A percentile compares a stretch with the other conserved stretches of the same genome.
Conservation (phyloP, 2,888 invertebrate species). For the Apotomis capreana region DNA sequence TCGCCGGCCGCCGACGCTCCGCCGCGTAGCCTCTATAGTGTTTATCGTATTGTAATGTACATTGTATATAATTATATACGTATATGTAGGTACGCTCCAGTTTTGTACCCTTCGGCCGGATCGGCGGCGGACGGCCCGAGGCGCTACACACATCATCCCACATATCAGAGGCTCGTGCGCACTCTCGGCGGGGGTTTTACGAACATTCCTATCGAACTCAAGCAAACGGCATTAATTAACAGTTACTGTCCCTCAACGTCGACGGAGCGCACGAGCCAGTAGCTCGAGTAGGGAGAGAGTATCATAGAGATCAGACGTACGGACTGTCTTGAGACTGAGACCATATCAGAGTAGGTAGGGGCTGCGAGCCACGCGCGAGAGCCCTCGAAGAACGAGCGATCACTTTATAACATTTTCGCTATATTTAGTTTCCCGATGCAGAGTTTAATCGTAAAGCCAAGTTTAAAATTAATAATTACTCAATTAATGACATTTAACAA, state of each 20-base stretch:
- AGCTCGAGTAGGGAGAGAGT: slow-evolving; percentile 80
- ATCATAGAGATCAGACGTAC: slow-evolving; percentile 79
- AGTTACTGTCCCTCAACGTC: slow-evolving; percentile 45
- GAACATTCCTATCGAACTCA: slow-evolving; percentile 18
- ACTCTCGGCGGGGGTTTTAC: slow-evolving; percentile 57
- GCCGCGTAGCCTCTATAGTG: slow-evolving; percentile 72
- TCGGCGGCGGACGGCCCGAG: slow-evolving; percentile 68
- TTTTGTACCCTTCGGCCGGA: slow-evolving; percentile 72
- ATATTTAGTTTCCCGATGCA: slow-evolving; percentile 31
- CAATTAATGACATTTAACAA: slow-evolving; percentile 66
- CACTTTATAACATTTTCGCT: slow-evolving; percentile 50
- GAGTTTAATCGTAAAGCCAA: slow-evolving; percentile 32
- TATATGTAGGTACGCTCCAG: slow-evolving; percentile 75
- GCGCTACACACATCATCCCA: slow-evolving; percentile 80
- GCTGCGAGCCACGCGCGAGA: slow-evolving; percentile 59
- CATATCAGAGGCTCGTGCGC: slow-evolving; percentile 80
- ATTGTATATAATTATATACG: slow-evolving; percentile 79
- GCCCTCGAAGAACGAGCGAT: slow-evolving; percentile 80
- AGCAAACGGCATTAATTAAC: slow-evolving; percentile 25
- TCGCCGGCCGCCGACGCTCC: slow-evolving; percentile 67
- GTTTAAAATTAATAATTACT: slow-evolving; percentile 46
- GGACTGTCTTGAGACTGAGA: slow-evolving; percentile 83
- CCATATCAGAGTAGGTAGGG: slow-evolving; percentile 80
- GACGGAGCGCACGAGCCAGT: slow-evolving; percentile 73
- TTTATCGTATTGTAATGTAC: slow-evolving; percentile 78